A percentile compares a stretch with the other conserved stretches of the same genome.
Conservation (phyloP, 37 sponge, comb jelly and placozoan species). For the Theonella swinhoei region DNA sequence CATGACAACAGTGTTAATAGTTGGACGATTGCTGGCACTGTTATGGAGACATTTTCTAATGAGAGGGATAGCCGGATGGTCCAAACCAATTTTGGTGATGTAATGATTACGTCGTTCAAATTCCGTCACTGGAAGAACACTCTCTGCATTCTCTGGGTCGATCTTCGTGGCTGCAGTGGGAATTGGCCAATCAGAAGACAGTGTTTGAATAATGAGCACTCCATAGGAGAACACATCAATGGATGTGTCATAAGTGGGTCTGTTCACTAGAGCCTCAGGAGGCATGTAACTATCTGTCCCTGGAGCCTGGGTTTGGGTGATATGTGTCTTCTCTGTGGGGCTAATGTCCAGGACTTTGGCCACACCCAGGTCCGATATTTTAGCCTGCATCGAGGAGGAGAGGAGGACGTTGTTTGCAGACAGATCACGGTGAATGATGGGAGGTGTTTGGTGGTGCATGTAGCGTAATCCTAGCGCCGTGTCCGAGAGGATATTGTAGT, state of each 20-base stretch:
- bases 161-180: slow-evolving; percentile 2
- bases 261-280: slow-evolving; percentile 21
- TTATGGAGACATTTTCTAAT: neutral
- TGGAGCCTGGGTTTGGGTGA: slow-evolving; percentile 19
- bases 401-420: slow-evolving; percentile 49
- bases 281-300: slow-evolving; percentile 48
- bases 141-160: neutral
- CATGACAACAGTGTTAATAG: neutral
- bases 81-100: neutral
- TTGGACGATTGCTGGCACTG: neutral
- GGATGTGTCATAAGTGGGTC: slow-evolving; percentile 11
- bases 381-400: slow-evolving; percentile 14
- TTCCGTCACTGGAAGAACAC: neutral
- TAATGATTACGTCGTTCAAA: neutral
- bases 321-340: slow-evolving; percentile 6
- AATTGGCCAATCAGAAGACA: slow-evolving; percentile 23
- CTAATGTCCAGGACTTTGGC: slow-evolving; percentile 22
- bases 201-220: slow-evolving; percentile 26
- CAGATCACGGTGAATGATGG: slow-evolving; percentile 50
- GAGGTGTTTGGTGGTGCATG: slow-evolving; percentile 23
- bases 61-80: neutral
- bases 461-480: slow-evolving; percentile 31
- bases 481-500: slow-evolving; percentile 15
- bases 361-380: slow-evolving; percentile 46
- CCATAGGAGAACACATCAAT: slow-evolving; percentile 57